A percentile compares a stretch with the other conserved stretches of the same genome.
Conservation (phyloP, 2,888 invertebrate species). For the Nasonovia ribisnigri region DNA sequence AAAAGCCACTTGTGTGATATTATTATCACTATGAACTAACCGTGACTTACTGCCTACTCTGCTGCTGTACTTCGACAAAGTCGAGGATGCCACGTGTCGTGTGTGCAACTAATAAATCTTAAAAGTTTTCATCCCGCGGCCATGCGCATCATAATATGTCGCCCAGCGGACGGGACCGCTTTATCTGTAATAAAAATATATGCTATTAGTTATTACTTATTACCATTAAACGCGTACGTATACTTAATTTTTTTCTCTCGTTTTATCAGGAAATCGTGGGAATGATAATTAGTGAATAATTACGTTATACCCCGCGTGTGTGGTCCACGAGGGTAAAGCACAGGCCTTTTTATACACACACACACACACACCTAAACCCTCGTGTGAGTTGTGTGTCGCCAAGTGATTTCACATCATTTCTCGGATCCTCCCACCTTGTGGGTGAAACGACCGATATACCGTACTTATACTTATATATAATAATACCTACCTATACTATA, state of each 20-base stretch:
- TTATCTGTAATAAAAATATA: background rate
- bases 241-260: conserved; percentile 16
- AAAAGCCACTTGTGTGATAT: background rate
- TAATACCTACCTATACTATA: background rate
- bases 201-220: background rate
- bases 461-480: background rate
- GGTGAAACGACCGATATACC: conserved; percentile 56
- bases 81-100: background rate
- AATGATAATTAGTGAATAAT: conserved; percentile 65
- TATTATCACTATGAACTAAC: background rate
- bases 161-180: background rate
- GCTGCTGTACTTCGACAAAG: background rate
- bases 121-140: conserved; percentile 10
- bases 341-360: conserved; percentile 40
- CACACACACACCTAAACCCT: conserved; percentile 33
- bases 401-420: conserved; percentile 45
- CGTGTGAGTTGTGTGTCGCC: conserved; percentile 48
- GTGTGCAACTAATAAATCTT: background rate
- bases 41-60: background rate
- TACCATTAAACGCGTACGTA: background rate
- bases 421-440: conserved; percentile 63
- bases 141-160: background rate
- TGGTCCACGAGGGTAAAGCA: conserved; percentile 59
- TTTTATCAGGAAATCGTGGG: conserved; percentile 61
- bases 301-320: conserved; percentile 56